phyloP scores from a whole-genome alignment of 2,888 invertebrate species.

The Meteorus colon region DNA sequence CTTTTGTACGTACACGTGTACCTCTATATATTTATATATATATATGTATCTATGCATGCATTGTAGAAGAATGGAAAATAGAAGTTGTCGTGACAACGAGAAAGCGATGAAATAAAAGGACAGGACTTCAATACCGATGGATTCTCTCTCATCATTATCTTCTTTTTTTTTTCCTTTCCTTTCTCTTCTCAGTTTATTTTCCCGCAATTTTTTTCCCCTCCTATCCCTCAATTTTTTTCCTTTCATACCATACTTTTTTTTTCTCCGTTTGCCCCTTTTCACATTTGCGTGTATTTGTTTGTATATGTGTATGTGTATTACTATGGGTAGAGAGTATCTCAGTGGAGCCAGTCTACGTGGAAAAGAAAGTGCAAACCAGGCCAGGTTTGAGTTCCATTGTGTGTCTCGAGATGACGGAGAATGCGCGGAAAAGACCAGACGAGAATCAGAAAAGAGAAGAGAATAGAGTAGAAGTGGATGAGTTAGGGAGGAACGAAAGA shows the following conservation, averaged over 20 bases:
- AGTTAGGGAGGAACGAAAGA: conserved; percentile 7
- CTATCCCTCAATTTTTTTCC: not conserved
- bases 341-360: conserved; percentile 42
- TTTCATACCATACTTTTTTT: conserved; percentile 13
- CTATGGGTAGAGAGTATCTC: not conserved
- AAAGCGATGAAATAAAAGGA: conserved; percentile 24
- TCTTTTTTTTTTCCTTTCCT: not conserved
- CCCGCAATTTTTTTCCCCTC: not conserved
- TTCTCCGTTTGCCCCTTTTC: not conserved
- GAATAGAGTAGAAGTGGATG: conserved; percentile 32
- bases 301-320: not conserved
- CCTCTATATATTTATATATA: not conserved
- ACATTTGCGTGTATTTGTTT: too few relatives aligned
- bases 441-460: conserved; percentile 40
- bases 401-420: conserved; percentile 46
- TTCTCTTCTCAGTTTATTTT: conserved; percentile 8
- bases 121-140: conserved; percentile 24
- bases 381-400: conserved; percentile 47
- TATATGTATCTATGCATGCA: not conserved
- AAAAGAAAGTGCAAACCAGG: conserved; percentile 51
- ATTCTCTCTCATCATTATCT: conserved; percentile 35
- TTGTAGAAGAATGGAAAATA: conserved; percentile 20
- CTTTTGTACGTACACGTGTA: not conserved
- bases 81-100: not conserved
- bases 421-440: conserved; percentile 33